These are phyloP conservation scores for Sternarchorhynchus goeldii DNA, from an alignment of 2,797 vertebrate genomes.

Conservation along the genomic window DNA sequence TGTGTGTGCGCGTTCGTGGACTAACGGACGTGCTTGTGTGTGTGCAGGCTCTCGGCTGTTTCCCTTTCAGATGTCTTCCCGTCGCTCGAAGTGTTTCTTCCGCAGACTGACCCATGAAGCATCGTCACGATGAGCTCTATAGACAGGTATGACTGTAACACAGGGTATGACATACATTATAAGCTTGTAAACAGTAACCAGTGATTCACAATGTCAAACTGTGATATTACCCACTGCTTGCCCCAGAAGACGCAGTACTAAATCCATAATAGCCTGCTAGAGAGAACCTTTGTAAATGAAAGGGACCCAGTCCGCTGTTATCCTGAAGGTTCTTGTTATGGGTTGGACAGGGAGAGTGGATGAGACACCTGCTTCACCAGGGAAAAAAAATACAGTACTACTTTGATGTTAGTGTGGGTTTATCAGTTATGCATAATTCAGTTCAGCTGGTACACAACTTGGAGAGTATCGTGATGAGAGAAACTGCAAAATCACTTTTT, in stretches of 20 bases:
- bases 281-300: too few species aligned
- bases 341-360: too few species aligned
- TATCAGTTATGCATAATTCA: neutral
- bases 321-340: too few species aligned
- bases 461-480: neutral
- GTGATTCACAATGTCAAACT: too few species aligned
- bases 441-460: neutral
- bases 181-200: too few species aligned
- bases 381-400: too few species aligned
- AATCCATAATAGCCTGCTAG: too few species aligned
- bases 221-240: too few species aligned
- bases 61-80: constrained; percentile 96
- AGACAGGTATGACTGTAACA: constrained; percentile 81
- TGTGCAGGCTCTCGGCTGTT: constrained; percentile 63
- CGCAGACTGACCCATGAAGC: constrained; percentile 93
- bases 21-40: neutral
- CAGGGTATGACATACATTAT: neutral
- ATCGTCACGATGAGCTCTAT: constrained; percentile 95
- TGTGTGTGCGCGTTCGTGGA: neutral
- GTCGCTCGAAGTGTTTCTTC: constrained; percentile 90
- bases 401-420: neutral
- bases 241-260: too few species aligned
- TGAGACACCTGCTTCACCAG: too few species aligned
- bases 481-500: too few species aligned
- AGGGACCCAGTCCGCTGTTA: too few species aligned